phyloP scores from a whole-genome alignment of 2,113 vertebrate species.

The Puntigrus tetrazona region DNA sequence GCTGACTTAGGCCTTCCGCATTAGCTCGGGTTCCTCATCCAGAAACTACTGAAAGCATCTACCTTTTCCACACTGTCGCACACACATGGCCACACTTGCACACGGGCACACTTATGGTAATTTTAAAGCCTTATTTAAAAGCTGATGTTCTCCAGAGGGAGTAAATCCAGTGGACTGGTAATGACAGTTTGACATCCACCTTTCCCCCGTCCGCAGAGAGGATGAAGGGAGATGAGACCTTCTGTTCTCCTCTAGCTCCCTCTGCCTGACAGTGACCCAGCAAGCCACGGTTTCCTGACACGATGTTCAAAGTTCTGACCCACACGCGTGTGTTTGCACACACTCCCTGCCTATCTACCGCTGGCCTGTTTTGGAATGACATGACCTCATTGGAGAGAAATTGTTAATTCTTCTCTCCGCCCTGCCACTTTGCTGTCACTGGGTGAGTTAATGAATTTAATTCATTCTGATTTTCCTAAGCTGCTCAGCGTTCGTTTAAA shows the following conservation, averaged over 20 bases:
- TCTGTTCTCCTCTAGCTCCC: slow-evolving; percentile 28
- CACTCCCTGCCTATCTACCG: slow-evolving; percentile 15
- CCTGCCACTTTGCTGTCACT: slow-evolving; percentile 55
- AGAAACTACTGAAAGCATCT: slow-evolving; percentile 47
- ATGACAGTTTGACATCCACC: slow-evolving; percentile 47
- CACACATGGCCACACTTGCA: slow-evolving; percentile 34
- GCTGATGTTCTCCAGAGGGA: slow-evolving; percentile 44
- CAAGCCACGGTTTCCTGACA: slow-evolving; percentile 48
- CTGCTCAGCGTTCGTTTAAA: slow-evolving; percentile 65
- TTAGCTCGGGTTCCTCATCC: slow-evolving; percentile 48
- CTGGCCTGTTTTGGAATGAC: slow-evolving; percentile 43
- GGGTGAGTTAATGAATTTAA: slow-evolving; percentile 64
- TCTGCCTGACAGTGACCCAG: slow-evolving; percentile 42
- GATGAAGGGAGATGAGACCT: slow-evolving; percentile 43
- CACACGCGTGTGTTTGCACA: background rate
- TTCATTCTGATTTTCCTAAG: slow-evolving; percentile 61
- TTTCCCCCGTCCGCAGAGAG: slow-evolving; percentile 41
- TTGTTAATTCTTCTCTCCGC: slow-evolving; percentile 53
- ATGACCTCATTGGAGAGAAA: slow-evolving; percentile 52
- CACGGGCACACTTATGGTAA: slow-evolving; percentile 48
- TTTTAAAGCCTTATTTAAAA: slow-evolving; percentile 53
- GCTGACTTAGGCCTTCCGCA: slow-evolving; percentile 46
- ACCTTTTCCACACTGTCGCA: slow-evolving; percentile 40
- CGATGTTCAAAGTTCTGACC: slow-evolving; percentile 45
- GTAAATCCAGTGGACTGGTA: slow-evolving; percentile 45